Evolutionary conservation across 2,888 invertebrate species (phyloP), one percentile per base, ranked within the genome.

Genomic region (Polymixis lichenea): DNA sequence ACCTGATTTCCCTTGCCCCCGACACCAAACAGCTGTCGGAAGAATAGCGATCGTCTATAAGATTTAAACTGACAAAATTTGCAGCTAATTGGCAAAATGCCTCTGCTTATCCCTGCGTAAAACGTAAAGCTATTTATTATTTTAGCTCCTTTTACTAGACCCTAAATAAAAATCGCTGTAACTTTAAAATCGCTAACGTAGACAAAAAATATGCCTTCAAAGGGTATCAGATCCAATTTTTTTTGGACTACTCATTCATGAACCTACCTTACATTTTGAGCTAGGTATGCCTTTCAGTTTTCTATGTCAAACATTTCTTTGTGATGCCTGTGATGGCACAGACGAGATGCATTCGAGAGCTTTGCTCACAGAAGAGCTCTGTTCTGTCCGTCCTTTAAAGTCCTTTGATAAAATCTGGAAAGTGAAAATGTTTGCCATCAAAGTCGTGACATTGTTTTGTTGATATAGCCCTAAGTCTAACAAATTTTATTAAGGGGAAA

Each of bases 271-370:
- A 25, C 22, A 15, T 46, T 49, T 46, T 28, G 49, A 1, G 46
- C 7, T 67, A 68, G 2, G 32, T 32, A n/a, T 72, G 71, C 17
- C 17, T 49, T 58, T 58, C 28, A 58, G 32, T 73, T 56, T 58
- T 73, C 7, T 25, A 4, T 72, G 22, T 73, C 56, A 73, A 73
- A 72, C 22, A 22, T 17, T 11, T 49, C 28, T 49, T 72, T 73
- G 28, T 55, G 32, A 72, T 28, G 15, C n/a, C 15, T 11, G 15
- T 32, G 25, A 56, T 22, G n/a, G n/a, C n/a, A n/a, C n/a, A 49
- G n/a, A 53, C 4, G 11, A 25, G 11, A 43, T 28, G 8, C 25
- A 28, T 28, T 70, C 22, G 11, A 46, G 65, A 43, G 46, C 25
- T 72, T 53, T 38, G 71, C 17, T 72, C 8, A 28, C 22, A 22